Conservation (phyloP, 2,113 vertebrate species). For the Copsychus sechellarum region DNA sequence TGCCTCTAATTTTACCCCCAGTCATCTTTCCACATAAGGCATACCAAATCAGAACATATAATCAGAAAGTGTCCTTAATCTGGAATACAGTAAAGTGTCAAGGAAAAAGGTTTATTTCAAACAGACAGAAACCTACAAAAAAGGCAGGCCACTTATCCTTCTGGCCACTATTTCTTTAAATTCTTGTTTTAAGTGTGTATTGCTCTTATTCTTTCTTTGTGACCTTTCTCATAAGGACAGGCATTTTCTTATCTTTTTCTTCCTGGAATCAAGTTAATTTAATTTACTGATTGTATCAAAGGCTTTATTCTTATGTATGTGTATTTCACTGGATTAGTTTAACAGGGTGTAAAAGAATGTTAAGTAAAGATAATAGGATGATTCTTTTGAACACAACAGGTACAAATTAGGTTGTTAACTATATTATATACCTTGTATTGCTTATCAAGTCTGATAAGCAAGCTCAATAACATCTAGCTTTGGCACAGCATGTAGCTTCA, state of each 20-base stretch:
- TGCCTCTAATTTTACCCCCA: background rate
- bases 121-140: background rate
- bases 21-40: background rate
- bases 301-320: constrained; percentile 55
- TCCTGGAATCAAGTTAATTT: constrained; percentile 71
- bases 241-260: constrained; percentile 62
- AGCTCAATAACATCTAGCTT: constrained; percentile 45
- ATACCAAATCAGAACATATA: background rate
- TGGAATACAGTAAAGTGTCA: background rate
- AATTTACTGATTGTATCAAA: constrained; percentile 71
- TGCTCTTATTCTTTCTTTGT: constrained; percentile 40
- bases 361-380: constrained; percentile 68
- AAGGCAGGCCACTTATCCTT: background rate
- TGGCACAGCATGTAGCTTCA: constrained; percentile 11
- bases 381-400: constrained; percentile 60
- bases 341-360: constrained; percentile 59
- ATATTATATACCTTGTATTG: constrained; percentile 39
- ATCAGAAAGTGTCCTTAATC: background rate
- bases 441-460: constrained; percentile 63
- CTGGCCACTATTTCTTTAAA: background rate
- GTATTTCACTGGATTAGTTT: constrained; percentile 60
- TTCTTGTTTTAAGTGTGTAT: background rate
- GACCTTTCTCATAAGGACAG: constrained; percentile 49
- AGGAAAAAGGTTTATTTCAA: background rate
- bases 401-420: constrained; percentile 64